Conservation (phyloP, 1,140 invertebrate species). For the Zaprionus kolodkinae region DNA sequence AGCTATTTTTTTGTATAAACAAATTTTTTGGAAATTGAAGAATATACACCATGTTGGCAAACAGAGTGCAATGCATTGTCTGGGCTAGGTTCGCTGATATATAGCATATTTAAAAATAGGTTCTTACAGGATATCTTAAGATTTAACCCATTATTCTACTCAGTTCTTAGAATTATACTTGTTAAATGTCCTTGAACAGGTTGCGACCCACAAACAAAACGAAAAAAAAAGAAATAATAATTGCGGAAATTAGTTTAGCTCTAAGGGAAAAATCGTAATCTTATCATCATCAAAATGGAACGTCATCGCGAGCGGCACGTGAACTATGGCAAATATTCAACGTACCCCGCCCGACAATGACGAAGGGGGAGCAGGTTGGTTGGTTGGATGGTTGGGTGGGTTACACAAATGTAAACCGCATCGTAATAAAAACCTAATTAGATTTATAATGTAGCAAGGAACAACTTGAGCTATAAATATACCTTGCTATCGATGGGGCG, state of each 20-base stretch:
- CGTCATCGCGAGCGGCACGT: conserved; percentile 34
- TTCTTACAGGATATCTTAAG: conserved; percentile 3
- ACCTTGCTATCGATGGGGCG: not conserved
- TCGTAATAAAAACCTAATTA: conserved; percentile 6
- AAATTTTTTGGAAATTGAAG: no score
- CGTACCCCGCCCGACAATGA: not conserved
- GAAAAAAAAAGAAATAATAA: conserved; percentile 18
- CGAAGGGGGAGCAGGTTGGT: not conserved
- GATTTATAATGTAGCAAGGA: not conserved
- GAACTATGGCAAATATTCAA: conserved; percentile 19
- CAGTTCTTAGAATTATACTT: not conserved
- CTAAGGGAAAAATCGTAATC: conserved; percentile 28
- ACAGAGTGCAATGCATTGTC: no score
- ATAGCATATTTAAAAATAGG: not conserved
- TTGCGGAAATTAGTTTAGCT: conserved; percentile 44
- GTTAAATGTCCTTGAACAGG: conserved; percentile 33
- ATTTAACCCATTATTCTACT: not conserved
- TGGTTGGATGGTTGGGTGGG: not conserved
- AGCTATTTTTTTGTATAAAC: no score
- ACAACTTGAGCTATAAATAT: not conserved
- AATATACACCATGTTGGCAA: no score
- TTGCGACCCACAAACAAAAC: conserved; percentile 33
- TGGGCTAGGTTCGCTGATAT: no score
- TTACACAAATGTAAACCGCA: conserved; percentile 7
- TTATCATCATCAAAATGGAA: conserved; percentile 34